Evolutionary conservation across 1,140 invertebrate species (phyloP), one percentile per base, ranked within the genome.

Genomic region (Trypoxylus dichotomus): DNA sequence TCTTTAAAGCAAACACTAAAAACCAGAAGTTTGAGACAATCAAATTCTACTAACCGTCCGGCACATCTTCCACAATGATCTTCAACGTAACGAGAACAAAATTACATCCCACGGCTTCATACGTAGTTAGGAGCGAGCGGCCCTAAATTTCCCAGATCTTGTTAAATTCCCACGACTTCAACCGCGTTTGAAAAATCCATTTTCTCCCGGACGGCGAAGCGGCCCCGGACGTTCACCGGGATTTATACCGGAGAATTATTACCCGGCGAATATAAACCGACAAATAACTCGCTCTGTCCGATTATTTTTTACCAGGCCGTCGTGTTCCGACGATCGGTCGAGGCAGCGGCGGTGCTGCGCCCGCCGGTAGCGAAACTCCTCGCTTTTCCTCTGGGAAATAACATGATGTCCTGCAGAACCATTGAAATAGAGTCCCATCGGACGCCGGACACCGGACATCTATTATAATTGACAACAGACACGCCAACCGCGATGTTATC

Each of bases 391-490:
- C 77, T 78, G 82, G 82, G 82, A 83, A 83, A 83, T 83, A 82
- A 82, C 81, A 80, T 82, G 81, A 83, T 82, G 81, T 83, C 82
- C 82, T 79, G 82, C 80, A 79, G 79, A 80, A 83, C 76, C 79
- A 82, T 80, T 78, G 80, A 82, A 82, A 78, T 81, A 82, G 78
- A 80, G 80, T 79, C 78, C 80, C 43, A 43, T 29, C 58, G 81
- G 81, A 81, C 81, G 72, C 78, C 75, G 71, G 75, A 19, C 13
- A 19, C 13, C 3, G 42, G 71, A 79, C 77, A 79, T 81, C 77
- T 68, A 81, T 81, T 81, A 79, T 81, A 78, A 81, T 81, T 77
- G 79, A 77, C 78, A 79, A 78, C 68, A 75, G 54, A 63, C 79
- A 78, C 78, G 79, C 75, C 37, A 76, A 76, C 75, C 54, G 21